Evolutionary conservation across 2,888 invertebrate species (phyloP).

Genomic region (Gonocerus acuteangulatus): DNA sequence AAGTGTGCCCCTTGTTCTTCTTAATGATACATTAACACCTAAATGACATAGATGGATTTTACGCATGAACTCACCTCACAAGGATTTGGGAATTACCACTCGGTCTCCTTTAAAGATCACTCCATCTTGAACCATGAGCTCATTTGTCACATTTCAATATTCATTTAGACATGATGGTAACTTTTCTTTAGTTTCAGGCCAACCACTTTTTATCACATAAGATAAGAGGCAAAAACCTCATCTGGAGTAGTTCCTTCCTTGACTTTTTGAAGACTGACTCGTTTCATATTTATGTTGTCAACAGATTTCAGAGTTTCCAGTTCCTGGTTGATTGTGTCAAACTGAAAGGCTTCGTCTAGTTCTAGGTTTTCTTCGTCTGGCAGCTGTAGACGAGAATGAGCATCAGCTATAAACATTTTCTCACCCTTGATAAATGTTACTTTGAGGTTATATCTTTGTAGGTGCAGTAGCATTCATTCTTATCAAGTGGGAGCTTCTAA

Average conservation of each 20-base stretch:
- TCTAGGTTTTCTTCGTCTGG: neutral
- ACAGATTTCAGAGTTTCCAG: neutral
- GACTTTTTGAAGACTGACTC: neutral
- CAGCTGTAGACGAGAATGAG: neutral
- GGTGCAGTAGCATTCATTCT: constrained; percentile 28
- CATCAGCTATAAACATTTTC: neutral
- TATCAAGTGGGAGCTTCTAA: constrained; percentile 1
- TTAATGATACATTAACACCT: neutral
- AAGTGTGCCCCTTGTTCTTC: constrained; percentile 6
- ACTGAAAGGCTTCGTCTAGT: neutral
- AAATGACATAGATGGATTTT: constrained; percentile 18
- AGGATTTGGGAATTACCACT: neutral
- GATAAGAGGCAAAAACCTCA: neutral
- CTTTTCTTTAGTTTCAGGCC: no score
- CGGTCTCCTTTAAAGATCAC: constrained; percentile 8
- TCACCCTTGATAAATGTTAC: constrained; percentile 15
- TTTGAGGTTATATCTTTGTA: constrained; percentile 19
- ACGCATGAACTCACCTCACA: neutral
- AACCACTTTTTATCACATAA: no score
- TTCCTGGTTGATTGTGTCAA: neutral
- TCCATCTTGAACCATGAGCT: constrained; percentile 14
- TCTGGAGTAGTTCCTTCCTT: neutral
- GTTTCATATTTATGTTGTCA: constrained; percentile 9
- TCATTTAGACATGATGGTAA: neutral
- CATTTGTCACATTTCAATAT: neutral